A percentile compares a stretch with the other conserved stretches of the same genome.
Conservation (phyloP, 2,113 vertebrate genomes). For the Irena cyanogastra region DNA sequence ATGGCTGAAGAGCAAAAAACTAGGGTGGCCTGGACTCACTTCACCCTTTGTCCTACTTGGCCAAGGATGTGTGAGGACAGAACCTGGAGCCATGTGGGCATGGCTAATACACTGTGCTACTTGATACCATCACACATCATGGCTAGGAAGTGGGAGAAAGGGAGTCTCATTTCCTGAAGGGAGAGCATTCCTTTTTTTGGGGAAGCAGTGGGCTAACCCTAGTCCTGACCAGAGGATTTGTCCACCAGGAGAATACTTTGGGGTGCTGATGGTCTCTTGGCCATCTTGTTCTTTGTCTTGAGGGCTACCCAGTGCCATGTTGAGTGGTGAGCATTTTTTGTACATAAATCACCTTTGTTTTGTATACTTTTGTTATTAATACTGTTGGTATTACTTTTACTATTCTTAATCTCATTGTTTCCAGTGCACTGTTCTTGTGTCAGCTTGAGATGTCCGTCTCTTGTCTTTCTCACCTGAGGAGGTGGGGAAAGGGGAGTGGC, state of each 20-base stretch:
- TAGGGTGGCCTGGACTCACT: too few species aligned
- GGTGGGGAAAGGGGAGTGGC: not conserved
- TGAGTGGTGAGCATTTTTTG: not conserved
- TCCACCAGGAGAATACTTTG: not conserved
- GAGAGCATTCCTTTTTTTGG: fast-evolving
- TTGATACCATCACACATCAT: not conserved
- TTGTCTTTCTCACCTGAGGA: not conserved
- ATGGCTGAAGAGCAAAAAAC: not conserved
- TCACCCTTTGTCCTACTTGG: not conserved
- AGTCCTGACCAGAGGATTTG: not conserved
- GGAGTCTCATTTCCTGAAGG: not conserved
- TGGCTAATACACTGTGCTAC: not conserved
- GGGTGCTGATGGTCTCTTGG: not conserved
- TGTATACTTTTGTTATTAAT: not conserved
- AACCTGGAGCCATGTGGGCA: not conserved
- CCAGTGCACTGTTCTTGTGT: not conserved
- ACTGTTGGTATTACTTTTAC: not conserved
- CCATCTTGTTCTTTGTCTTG: not conserved
- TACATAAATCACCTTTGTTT: not conserved
- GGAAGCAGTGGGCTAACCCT: not conserved
- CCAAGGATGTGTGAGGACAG: not conserved
- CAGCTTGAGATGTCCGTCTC: not conserved
- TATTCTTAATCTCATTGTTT: not conserved
- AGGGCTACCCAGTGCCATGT: not conserved
- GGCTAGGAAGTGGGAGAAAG: not conserved